Base-by-base conservation (phyloP, 2,888 invertebrate species). In the Hymenopus coronatus region DNA sequence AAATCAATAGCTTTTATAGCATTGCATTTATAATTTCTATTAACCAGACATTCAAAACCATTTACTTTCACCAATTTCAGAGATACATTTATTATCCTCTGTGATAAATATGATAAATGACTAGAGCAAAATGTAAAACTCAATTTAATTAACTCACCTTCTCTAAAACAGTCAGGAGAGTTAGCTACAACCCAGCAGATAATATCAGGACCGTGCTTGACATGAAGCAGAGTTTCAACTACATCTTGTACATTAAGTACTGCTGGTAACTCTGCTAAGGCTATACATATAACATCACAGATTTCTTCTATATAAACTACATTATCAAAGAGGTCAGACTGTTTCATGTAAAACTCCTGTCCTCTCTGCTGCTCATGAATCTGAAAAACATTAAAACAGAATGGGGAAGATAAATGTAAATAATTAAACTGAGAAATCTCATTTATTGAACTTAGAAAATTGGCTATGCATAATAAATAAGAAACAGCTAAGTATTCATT, bases 301-400 rank as follows among this genome's bases (percentile, higher is more conserved):
- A 99, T 97, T 93, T 99, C 99, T 92, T 98, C 98, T 91, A 98
- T 95, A 92, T 99, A 99, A 1, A 99, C 98, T 91, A 97, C 97
- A 94, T 98, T 98, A 92, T 99, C 99, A 93, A 99, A 98, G 46
- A 99, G 94, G 92, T 99, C 99, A 0, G 98, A 98, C 83, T 96
- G 96, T 92, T 97, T 97, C 81, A 97, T 94, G 90, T 93, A 93
- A 89, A 91, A 93, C 28, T 94, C 94, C 25, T 89, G 89, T 14
- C 88, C 88, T 70, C 91, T 91, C 88, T 93, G 92, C 46, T 92
- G 92, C 90, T 94, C 94, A 88, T 93, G 92, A 46, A 94, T 92
- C 94, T 93, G 90, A 25, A 91, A 89, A 88, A 86, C 28, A n/a
- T 15, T 25, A 33, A 8, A 8, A 12, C 40, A 40, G 1, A 40